Evolutionary conservation across 2,113 vertebrate genomes (phyloP), one percentile per base, ranked within the genome.

Genomic region (Mormyrus lacerda): DNA sequence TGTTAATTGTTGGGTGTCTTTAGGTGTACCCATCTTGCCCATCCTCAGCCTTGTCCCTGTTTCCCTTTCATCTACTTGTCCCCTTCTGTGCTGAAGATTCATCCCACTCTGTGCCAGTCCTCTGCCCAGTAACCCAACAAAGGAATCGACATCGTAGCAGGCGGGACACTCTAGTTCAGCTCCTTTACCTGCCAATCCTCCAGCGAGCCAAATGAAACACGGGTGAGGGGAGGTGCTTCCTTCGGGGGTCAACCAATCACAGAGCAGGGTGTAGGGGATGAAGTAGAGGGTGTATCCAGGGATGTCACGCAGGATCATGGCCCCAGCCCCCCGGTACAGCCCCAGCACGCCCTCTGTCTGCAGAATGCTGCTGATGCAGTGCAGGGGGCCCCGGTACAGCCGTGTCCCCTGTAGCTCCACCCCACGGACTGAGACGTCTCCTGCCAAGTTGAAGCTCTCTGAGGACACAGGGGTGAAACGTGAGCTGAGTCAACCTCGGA

Each of bases 211-310:
- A 91, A 99, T 95, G 0, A 95, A 94, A 73, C 91, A 95, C 0
- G 95, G 94, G 85, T 95, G 96, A 21, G 96, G 97, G 42, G 92
- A 92, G 0, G 94, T 27, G 0, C 50, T 91, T 91, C 91, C 87
- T 0, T 97, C 96, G 0, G 97, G 95, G 2, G 93, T 97, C 91
- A 97, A 92, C 96, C 97, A 96, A 89, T 94, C 90, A 45, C 95
- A 97, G 90, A 99, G 92, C 58, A 97, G 53, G 0, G 94, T 91
- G 3, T 99, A 99, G 0, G 98, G 98, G 91, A 98, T 94, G 91
- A 99, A 99, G 93, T 99, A 99, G 90, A 98, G 94, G 5, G 95
- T 94, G 89, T 99, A 99, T 1, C 98, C 98, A 0, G 98, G 98
- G 58, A 99, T 87, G 4, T 99, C 98, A 89, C 98, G 95, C 88